Conservation (phyloP, 1,140 invertebrate species). For the Drosophila carrolli region DNA sequence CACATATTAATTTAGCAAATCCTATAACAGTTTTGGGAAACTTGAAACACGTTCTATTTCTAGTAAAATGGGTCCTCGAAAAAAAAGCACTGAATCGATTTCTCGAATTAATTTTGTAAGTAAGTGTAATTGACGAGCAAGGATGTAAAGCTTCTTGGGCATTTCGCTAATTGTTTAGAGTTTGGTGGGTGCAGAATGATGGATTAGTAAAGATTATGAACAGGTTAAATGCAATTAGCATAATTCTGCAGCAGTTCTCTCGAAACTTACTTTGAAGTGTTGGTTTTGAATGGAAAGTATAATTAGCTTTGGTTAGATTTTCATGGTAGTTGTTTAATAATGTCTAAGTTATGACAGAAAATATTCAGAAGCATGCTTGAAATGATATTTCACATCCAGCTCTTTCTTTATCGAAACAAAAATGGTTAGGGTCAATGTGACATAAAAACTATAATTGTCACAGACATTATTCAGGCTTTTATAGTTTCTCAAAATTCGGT, state of each 20-base stretch:
- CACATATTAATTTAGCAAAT: too few relatives aligned
- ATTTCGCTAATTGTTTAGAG: slow-evolving; percentile 24
- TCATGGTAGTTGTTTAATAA: background rate
- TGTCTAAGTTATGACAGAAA: background rate
- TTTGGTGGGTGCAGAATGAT: background rate
- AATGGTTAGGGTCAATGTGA: too few relatives aligned
- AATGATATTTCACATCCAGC: too few relatives aligned
- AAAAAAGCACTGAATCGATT: too few relatives aligned
- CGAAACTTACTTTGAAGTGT: background rate
- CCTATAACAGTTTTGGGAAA: too few relatives aligned
- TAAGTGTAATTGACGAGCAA: slow-evolving; percentile 1
- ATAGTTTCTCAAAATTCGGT: too few relatives aligned
- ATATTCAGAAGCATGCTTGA: background rate
- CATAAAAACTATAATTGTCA: too few relatives aligned
- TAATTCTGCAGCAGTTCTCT: background rate
- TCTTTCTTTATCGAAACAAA: too few relatives aligned
- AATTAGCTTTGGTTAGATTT: background rate
- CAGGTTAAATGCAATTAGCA: background rate
- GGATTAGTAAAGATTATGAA: background rate
- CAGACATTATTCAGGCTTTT: too few relatives aligned
- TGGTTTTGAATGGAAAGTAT: background rate
- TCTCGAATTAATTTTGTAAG: too few relatives aligned
- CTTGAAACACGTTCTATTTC: too few relatives aligned
- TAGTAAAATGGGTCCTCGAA: too few relatives aligned
- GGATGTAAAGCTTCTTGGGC: background rate